Base-by-base conservation (phyloP, 2,888 invertebrate genomes). In the Archips xylosteana region DNA sequence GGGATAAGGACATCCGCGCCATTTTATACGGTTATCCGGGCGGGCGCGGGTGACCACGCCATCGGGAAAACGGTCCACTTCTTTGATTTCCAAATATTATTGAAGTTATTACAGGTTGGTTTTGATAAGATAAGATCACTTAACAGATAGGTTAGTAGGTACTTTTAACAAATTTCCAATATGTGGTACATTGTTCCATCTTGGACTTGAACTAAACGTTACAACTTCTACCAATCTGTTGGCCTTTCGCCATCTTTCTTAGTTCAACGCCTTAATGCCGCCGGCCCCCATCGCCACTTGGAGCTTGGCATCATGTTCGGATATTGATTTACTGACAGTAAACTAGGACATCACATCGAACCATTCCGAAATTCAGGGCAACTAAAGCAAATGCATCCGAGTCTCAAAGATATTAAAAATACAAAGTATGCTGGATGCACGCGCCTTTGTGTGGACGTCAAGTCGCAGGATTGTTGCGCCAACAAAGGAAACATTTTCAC, bases 1-100 rank as follows among this genome's bases (percentile, higher is more conserved):
- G 85, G 83, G 87, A 88, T 89, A 87, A 89, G 89, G 88, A 89
- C 87, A 90, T 90, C 89, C 87, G 87, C 81, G 86, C 81, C 85
- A 84, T 85, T 88, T 88, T 87, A 89, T 87, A 88, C 85, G 87
- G 83, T 85, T 86, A 89, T 87, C 88, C 88, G 84, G 84, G 79
- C 80, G 78, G 77, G 80, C 78, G 71, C 60, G 74, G 70, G 72
- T 36, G 75, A 75, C 78, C 77, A 78, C 77, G 64, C 60, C 60
- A 45, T 57, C 65, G 76, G 45, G 23, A 67, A 36, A 42, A 47
- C 15, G 23, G 54, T n/a, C 32, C 54, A 62, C 60, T 66, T 61
- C n/a, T 13, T 12, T n/a, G 23, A 34, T 5, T 32, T 57, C 8
- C 15, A 57, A 32, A 2, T 32, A 23, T 15, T 15, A 51, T 15